Base-by-base conservation (phyloP, 2,888 invertebrate species). In the Volucella zonaria region DNA sequence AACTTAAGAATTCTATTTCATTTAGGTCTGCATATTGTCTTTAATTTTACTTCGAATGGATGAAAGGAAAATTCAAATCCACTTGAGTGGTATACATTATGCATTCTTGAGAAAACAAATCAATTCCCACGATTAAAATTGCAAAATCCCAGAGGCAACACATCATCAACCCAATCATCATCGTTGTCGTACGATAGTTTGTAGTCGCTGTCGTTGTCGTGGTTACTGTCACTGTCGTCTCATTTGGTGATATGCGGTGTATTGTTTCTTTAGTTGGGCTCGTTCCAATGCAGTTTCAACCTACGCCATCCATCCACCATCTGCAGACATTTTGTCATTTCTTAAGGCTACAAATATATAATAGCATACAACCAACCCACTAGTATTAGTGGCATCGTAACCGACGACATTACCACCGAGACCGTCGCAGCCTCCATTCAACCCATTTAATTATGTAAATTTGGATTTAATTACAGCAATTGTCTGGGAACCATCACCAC, bases 361-460 rank as follows among this genome's bases (percentile, higher is more conserved):
- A 58, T 45, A 59, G 40, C 59, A 58, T 64, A 71, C 74, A 45
- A 59, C 23, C 11, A 43, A 11, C 38, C n/a, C 67, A 68, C 11
- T 15, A 18, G 6, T 23, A 43, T 2, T 18, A 59, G 42, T 40
- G 38, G 54, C 45, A 43, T 15, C 11, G 9, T n/a, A 42, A 58
- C 52, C 59, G 42, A 38, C 40, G 38, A 47, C 61, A 79, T 74
- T 64, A 68, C 51, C 61, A 52, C 43, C 45, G 52, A 31, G 42
- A 43, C 15, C 62, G 64, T 59, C 47, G 47, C 70, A 66, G 47
- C 68, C 67, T 52, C 61, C 64, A 68, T 52, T 68, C 68, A 56
- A 47, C 81, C 64, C 70, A 58, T 83, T 83, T 83, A 83, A 74
- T 85, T 85, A 85, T 85, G 85, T 81, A 77, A 85, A 81, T 81